A percentile compares a stretch with the other conserved stretches of the same genome.
Conservation (phyloP, 2,113 vertebrate species). For the human (Homo sapiens) region GRCh38 chr19:49447501-49448000, state of each 20-base stretch:
- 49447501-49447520: background rate
- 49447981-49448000: constrained; percentile 67
- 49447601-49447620: background rate
- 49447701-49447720: background rate
- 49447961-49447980: background rate
- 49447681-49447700: background rate
- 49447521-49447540: fast-evolving
- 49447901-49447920: constrained; percentile 75
- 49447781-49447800: fast-evolving
- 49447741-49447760: background rate
- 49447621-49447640: background rate
- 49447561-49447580: fast-evolving
- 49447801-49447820: background rate
- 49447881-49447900: constrained; percentile 91
- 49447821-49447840: constrained; percentile 86
- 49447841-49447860: constrained; percentile 91
- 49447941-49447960: too few relatives aligned
- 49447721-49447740: background rate
- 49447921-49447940: too few relatives aligned
- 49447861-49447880: constrained; percentile 91
- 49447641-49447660: background rate
- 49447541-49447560: background rate
- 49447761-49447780: background rate
- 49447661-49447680: background rate
- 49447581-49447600: background rate